Base-by-base conservation (phyloP, 53 echinoderm and acorn worm genomes). In the Arbacia lixula region DNA sequence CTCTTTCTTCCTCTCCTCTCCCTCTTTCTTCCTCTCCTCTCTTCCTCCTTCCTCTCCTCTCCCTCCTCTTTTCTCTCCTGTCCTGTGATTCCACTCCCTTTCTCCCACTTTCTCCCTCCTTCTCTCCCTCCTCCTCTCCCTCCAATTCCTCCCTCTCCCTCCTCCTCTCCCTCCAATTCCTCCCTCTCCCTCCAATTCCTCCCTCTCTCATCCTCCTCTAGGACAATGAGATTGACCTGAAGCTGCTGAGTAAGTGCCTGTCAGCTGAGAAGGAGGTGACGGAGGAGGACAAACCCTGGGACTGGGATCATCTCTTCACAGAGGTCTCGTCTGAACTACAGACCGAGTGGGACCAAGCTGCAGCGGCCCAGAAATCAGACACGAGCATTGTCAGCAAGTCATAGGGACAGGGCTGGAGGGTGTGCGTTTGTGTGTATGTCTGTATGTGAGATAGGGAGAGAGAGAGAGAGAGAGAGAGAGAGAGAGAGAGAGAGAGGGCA, bases 151-250 rank as follows among this genome's bases (percentile, higher is more conserved):
- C 10, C 36, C 58, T 68, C 42, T 3, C 61, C n/a, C n/a, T n/a
- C n/a, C n/a, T n/a, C n/a, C n/a, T n/a, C n/a, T n/a, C n/a, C n/a
- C n/a, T n/a, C n/a, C n/a, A n/a, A n/a, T n/a, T n/a, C n/a, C n/a
- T n/a, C n/a, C n/a, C n/a, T n/a, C n/a, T n/a, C n/a, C n/a, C n/a
- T n/a, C n/a, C n/a, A n/a, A n/a, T n/a, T n/a, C n/a, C n/a, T n/a
- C n/a, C n/a, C n/a, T n/a, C n/a, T n/a, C n/a, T n/a, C n/a, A n/a
- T n/a, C n/a, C n/a, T n/a, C n/a, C n/a, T n/a, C n/a, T n/a, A 94
- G 98, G 98, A 97, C 76, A 93, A 93, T 86, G 94, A 97, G 76
- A 97, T 97, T 27, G 98, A 97, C 54, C 53, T 97, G 69, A 97
- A 97, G 72, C 55, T 97, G 12, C 87, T 97, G 37, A 87, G 92